Evolutionary conservation across 1,140 invertebrate genomes (phyloP), one percentile per base, ranked within the genome.

Genomic region (Piezodorus guildinii): DNA sequence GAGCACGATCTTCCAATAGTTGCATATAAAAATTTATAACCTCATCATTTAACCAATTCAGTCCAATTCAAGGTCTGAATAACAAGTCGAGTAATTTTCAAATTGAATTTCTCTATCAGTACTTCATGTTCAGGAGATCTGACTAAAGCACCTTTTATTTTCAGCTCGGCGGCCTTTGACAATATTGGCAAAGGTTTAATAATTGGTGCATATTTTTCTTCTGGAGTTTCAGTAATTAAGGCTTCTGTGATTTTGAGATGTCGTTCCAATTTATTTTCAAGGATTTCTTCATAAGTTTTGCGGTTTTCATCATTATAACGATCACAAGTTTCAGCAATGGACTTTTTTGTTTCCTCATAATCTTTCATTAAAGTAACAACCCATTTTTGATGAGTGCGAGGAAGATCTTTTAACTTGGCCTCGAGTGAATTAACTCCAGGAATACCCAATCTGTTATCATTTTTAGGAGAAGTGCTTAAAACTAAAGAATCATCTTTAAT

Each of bases 31-130:
- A 96, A 75, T 96, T 90, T 62, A 97, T 97, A 0, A 98, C 74
- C 76, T 96, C 93, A 77, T 98, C 95, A 72, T 98, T 98, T 0
- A 98, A 77, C 95, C 95, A 98, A 73, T 91, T 91, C 0, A 88
- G 75, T 0, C 87, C 88, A n/a, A 1, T 76, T 71, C 3, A 98
- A 73, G 0, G 95, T 96, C 62, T 82, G 76, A 12, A 98, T 81
- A 74, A 98, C 95, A 68, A 74, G 77, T 16, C 80, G 66, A 0
- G 77, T 83, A 12, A 87, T 81, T 64, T 76, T 74, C 19, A 84
- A 69, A 10, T 78, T 77, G 68, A 82, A 85, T 14, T 71, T 78
- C 61, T 81, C 77, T 0, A 77, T 75, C 0, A 87, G 68, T 2
- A 83, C 73, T 67, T 84, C 72, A 62, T 75, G 70, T 1, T 72